Conservation (phyloP, 2,888 invertebrate species). For the Cecidostiba fungosa region DNA sequence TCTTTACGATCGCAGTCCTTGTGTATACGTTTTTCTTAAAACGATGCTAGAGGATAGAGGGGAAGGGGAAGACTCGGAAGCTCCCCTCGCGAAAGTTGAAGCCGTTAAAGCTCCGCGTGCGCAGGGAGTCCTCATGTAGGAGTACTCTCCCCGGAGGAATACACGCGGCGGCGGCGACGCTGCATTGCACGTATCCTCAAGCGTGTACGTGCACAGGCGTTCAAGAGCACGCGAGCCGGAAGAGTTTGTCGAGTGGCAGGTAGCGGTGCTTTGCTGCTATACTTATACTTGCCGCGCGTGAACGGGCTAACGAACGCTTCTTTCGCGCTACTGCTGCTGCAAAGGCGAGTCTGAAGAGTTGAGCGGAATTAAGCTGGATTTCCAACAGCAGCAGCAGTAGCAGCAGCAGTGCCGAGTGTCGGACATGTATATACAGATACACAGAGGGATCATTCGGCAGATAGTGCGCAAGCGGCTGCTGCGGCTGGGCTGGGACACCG, state of each 20-base stretch:
- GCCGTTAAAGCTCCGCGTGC: not conserved
- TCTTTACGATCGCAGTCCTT: not conserved
- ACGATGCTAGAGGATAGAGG: not conserved
- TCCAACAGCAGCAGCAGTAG: not conserved
- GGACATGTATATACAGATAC: not conserved
- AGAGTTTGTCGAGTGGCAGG: not conserved
- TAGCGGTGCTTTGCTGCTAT: not conserved
- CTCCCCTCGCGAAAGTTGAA: not conserved
- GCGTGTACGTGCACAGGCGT: not conserved
- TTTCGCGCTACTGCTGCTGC: not conserved
- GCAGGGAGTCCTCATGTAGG: no score
- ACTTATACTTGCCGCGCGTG: not conserved
- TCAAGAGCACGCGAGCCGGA: not conserved
- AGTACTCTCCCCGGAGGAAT: not conserved
- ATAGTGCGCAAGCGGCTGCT: not conserved
- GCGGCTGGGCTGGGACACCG: not conserved
- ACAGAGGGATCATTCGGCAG: not conserved
- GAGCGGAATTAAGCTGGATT: slow-evolving; percentile 16
- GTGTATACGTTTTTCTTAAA: not conserved
- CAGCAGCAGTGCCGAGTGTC: not conserved
- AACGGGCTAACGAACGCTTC: slow-evolving; percentile 19
- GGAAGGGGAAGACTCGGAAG: not conserved
- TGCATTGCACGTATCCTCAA: not conserved
- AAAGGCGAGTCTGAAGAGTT: not conserved
- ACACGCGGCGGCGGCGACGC: not conserved